These are phyloP conservation scores for Elgonia sp. DNA, from an alignment of 2,888 invertebrate genomes.

Conservation along the genomic window DNA sequence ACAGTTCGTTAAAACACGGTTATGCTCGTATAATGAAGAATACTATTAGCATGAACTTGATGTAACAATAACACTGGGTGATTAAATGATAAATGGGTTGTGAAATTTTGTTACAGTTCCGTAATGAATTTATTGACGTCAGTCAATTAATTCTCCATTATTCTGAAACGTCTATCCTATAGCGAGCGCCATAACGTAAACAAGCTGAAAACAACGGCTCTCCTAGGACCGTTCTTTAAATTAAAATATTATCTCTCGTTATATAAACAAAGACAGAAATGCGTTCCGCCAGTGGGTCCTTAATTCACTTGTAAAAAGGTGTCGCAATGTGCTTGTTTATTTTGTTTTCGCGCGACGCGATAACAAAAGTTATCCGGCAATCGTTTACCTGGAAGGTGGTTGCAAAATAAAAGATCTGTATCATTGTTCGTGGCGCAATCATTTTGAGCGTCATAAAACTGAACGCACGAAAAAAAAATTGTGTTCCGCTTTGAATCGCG, in stretches of 20 bases:
- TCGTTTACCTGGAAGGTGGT: constrained; percentile 49
- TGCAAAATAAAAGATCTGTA: constrained; percentile 56
- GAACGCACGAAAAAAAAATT: constrained; percentile 39
- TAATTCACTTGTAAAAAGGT: constrained; percentile 46
- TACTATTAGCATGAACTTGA: background rate
- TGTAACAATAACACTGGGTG: constrained; percentile 28
- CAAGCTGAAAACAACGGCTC: constrained; percentile 10
- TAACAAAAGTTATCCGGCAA: constrained; percentile 61
- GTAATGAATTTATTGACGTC: constrained; percentile 60
- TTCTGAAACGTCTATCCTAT: constrained; percentile 21
- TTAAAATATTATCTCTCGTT: constrained; percentile 38
- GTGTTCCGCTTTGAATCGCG: constrained; percentile 61
- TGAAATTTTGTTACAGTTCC: constrained; percentile 56
- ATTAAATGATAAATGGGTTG: constrained; percentile 56
- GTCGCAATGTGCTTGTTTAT: constrained; percentile 47
- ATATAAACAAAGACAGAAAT: constrained; percentile 38
- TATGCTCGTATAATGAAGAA: constrained; percentile 15
- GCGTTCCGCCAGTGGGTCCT: constrained; percentile 17
- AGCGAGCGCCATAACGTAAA: constrained; percentile 1
- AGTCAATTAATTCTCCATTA: constrained; percentile 38
- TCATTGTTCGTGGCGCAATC: constrained; percentile 46
- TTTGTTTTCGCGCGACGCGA: constrained; percentile 38
- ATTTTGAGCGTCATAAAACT: constrained; percentile 58
- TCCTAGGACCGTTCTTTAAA: constrained; percentile 12
- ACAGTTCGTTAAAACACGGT: constrained; percentile 18